Percentiles rank a stretch among this genome's conserved stretches.
phyloP scores from a whole-genome alignment of 2,113 vertebrate species.

The Procavia capensis region DNA sequence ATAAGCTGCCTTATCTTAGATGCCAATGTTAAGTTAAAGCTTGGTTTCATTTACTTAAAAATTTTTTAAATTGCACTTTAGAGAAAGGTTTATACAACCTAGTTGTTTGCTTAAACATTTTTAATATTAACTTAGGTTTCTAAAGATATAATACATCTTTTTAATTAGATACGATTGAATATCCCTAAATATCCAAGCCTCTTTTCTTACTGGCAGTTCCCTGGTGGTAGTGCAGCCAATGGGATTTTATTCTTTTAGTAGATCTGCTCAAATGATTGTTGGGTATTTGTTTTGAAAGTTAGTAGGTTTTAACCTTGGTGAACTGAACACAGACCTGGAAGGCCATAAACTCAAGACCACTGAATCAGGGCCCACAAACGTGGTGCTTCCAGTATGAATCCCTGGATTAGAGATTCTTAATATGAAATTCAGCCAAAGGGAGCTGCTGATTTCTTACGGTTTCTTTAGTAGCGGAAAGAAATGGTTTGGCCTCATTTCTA shows the following conservation, averaged over 20 bases:
- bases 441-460: not conserved
- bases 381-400: not conserved
- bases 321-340: not conserved
- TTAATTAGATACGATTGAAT: not conserved
- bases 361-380: not conserved
- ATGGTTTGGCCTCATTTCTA: not conserved
- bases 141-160: not conserved
- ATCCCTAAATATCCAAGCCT: not conserved
- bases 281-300: not conserved
- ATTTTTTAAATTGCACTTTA: too few relatives aligned
- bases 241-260: not conserved
- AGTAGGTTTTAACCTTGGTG: not conserved
- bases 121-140: constrained; percentile 10
- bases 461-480: constrained; percentile 44
- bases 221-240: not conserved
- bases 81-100: too few relatives aligned
- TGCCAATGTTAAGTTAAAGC: constrained; percentile 14
- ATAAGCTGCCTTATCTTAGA: not conserved
- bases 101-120: constrained; percentile 40
- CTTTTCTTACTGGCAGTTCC: constrained; percentile 1
- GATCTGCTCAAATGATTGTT: not conserved
- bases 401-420: constrained; percentile 23
- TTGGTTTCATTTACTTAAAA: constrained; percentile 32
- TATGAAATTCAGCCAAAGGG: not conserved
- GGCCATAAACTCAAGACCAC: not conserved